These are phyloP conservation scores for Butorides virescens DNA, from an alignment of 2,113 vertebrate species.

Conservation along the genomic window DNA sequence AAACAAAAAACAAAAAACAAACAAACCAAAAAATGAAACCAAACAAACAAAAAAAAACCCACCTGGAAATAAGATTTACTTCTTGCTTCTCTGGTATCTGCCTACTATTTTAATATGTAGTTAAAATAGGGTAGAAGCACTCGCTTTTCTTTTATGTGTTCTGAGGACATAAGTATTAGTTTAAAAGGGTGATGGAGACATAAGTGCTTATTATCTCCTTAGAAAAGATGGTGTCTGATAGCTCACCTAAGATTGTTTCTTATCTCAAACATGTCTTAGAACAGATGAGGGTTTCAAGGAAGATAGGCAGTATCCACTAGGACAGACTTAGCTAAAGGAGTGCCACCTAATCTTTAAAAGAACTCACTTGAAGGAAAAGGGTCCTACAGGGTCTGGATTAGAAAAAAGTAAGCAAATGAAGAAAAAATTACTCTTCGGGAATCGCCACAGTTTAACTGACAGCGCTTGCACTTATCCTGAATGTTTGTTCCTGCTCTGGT, in stretches of 20 bases:
- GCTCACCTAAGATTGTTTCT: background rate
- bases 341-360: background rate
- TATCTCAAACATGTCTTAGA: background rate
- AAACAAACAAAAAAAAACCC: too few relatives aligned
- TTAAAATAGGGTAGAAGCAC: background rate
- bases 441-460: background rate
- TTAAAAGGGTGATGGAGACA: background rate
- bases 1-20: background rate
- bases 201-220: background rate
- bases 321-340: background rate
- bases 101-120: background rate
- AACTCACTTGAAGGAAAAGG: background rate
- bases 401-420: background rate
- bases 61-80: background rate
- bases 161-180: background rate
- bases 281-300: background rate
- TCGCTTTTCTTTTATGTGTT: background rate
- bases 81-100: background rate
- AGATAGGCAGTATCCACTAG: background rate
- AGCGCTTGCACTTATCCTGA: background rate
- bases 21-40: too few relatives aligned
- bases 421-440: background rate
- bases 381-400: background rate
- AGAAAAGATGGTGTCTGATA: background rate
- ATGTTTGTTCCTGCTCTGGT: background rate